Conservation (phyloP, 1,140 invertebrate species). For the Drosophila biarmipes region DNA sequence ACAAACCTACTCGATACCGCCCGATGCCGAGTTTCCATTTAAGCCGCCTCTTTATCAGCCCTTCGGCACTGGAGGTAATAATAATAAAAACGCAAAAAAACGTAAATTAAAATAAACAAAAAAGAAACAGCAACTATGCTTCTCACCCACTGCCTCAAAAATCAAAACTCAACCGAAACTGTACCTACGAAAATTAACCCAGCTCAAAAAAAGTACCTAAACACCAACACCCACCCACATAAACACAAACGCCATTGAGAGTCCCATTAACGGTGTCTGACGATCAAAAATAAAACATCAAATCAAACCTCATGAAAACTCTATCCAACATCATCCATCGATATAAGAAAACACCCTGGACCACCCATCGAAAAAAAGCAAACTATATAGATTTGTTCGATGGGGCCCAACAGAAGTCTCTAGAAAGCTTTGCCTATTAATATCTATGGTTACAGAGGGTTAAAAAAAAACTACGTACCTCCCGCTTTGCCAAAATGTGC, state of each 20-base stretch:
- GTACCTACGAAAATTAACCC: conserved; percentile 65
- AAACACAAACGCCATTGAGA: conserved; percentile 24
- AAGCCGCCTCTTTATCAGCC: conserved; percentile 85
- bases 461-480: neutral
- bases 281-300: conserved; percentile 26
- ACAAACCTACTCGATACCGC: conserved; percentile 87
- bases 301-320: conserved; percentile 15
- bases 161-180: conserved; percentile 38
- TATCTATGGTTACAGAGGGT: conserved; percentile 4
- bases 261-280: conserved; percentile 66
- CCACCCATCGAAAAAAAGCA: conserved; percentile 22
- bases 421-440: conserved; percentile 54
- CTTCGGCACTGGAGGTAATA: conserved; percentile 85
- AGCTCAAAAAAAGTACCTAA: conserved; percentile 50
- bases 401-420: neutral
- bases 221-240: conserved; percentile 25
- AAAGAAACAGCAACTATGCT: conserved; percentile 53
- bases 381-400: conserved; percentile 33
- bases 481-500: conserved; percentile 11
- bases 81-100: conserved; percentile 48
- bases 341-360: neutral
- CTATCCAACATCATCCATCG: conserved; percentile 24
- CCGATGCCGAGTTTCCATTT: conserved; percentile 85
- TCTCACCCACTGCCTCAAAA: conserved; percentile 53
- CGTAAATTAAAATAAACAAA: conserved; percentile 11